Evolutionary conservation across 1,140 invertebrate genomes (phyloP).

Genomic region (Panagrolaimus sp.): DNA sequence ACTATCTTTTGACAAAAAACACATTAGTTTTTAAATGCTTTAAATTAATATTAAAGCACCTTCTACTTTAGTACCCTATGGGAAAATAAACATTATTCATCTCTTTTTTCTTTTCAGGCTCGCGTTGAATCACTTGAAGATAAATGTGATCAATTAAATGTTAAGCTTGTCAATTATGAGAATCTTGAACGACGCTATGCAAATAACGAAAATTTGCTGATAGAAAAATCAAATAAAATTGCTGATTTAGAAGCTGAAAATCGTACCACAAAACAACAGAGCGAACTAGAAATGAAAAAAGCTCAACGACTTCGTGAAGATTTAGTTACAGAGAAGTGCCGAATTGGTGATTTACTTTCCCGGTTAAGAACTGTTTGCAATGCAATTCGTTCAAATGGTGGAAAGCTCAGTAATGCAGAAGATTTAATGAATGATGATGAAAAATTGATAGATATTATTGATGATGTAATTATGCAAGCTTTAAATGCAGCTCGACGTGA

Average conservation of each 20-base stretch:
- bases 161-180: conserved; percentile 24
- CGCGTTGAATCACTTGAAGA: conserved; percentile 29
- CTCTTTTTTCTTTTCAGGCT: not conserved
- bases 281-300: conserved; percentile 17
- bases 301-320: conserved; percentile 33
- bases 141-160: conserved; percentile 16
- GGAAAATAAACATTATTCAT: not conserved
- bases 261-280: conserved; percentile 16
- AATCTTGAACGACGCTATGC: conserved; percentile 22
- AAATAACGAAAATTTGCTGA: conserved; percentile 20
- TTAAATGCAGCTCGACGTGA: conserved; percentile 29
- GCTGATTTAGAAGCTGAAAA: conserved; percentile 19
- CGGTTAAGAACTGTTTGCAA: conserved; percentile 32
- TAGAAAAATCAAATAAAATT: conserved; percentile 16
- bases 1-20: too few species aligned
- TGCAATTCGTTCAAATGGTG: conserved; percentile 18
- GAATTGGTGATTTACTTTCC: conserved; percentile 31
- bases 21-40: too few species aligned
- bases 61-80: not conserved
- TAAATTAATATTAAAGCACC: too few species aligned
- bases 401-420: not conserved
- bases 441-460: conserved; percentile 32
- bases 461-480: conserved; percentile 37
- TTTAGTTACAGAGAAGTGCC: conserved; percentile 22
- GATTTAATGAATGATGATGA: conserved; percentile 30